Evolutionary conservation across 2,888 invertebrate genomes (phyloP).

Genomic region (Ophion costatus): DNA sequence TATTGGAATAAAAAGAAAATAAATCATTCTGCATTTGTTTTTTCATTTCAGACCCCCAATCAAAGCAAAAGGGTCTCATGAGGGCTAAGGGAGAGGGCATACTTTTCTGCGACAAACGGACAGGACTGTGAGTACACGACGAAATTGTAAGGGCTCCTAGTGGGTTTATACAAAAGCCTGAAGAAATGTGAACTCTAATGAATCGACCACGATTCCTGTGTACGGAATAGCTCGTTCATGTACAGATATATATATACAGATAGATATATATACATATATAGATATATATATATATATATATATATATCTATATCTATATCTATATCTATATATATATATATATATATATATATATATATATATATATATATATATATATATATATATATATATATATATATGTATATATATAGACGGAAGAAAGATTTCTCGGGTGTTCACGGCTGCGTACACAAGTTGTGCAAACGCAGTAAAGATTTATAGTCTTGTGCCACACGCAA

Average conservation of each 20-base stretch:
- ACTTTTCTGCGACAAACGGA: neutral
- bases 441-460: conserved; percentile 69
- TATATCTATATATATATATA: too few relatives aligned
- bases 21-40: too few relatives aligned
- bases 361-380: too few relatives aligned
- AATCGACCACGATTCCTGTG: neutral
- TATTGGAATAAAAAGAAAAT: neutral
- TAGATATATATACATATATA: neutral
- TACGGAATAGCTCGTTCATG: neutral
- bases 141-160: neutral
- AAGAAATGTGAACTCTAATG: neutral
- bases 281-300: neutral
- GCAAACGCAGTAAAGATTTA: conserved; percentile 69
- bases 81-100: neutral
- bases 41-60: too few relatives aligned
- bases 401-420: too few relatives aligned
- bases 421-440: conserved; percentile 66
- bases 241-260: neutral
- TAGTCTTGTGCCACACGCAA: conserved; percentile 66
- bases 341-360: too few relatives aligned
- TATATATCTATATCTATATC: too few relatives aligned
- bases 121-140: neutral
- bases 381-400: too few relatives aligned
- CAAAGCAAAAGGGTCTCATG: neutral
- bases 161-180: neutral